Conservation (phyloP, 2,113 vertebrate genomes). For the Oostethus manadensis region DNA sequence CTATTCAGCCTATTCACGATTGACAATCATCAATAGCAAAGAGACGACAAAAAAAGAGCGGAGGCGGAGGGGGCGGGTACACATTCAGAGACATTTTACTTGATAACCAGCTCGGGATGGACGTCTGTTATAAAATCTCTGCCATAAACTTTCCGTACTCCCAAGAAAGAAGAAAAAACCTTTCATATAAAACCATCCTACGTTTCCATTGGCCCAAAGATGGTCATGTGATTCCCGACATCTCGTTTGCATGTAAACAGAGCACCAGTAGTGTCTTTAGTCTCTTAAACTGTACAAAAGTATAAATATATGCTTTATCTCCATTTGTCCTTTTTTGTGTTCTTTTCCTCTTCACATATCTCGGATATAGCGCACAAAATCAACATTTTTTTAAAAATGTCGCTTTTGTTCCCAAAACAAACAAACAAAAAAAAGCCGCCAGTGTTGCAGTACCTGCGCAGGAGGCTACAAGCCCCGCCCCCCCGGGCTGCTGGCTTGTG, state of each 20-base stretch:
- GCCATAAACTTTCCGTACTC: constrained; percentile 69
- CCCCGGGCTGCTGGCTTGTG: constrained; percentile 54
- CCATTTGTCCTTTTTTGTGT: constrained; percentile 45
- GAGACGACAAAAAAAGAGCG: constrained; percentile 31
- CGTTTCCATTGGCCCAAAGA: neutral
- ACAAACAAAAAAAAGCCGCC: constrained; percentile 14
- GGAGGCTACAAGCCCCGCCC: constrained; percentile 56
- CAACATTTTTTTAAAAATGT: constrained; percentile 19
- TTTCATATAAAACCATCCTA: constrained; percentile 26
- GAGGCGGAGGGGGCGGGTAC: neutral
- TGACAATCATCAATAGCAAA: constrained; percentile 63
- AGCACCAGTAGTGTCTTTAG: constrained; percentile 86
- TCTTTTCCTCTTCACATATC: constrained; percentile 68
- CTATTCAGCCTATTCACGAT: constrained; percentile 73
- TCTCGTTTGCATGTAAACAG: constrained; percentile 79
- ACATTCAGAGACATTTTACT: constrained; percentile 55
- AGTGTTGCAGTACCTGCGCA: constrained; percentile 65
- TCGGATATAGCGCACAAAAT: constrained; percentile 66
- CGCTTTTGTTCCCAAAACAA: constrained; percentile 51
- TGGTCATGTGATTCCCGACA: constrained; percentile 40
- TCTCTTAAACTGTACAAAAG: constrained; percentile 83
- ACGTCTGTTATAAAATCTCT: constrained; percentile 58
- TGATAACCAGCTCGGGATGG: constrained; percentile 56
- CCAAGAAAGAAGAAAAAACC: constrained; percentile 30
- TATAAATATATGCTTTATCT: constrained; percentile 89